Conservation (phyloP, 1,140 invertebrate species). For the Lepidurus couesii region DNA sequence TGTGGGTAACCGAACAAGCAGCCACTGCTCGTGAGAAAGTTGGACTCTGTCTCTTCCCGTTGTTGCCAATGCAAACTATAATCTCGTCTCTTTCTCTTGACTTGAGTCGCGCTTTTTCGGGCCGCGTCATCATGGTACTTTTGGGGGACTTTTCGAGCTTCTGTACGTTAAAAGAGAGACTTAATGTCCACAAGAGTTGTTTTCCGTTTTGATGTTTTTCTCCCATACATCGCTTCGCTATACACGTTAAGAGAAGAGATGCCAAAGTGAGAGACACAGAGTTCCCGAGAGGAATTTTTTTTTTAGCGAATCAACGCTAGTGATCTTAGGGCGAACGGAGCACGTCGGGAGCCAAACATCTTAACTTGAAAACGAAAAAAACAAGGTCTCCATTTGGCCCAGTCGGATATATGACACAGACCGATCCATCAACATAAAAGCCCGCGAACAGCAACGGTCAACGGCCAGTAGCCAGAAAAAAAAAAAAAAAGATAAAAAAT, state of each 20-base stretch:
- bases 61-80: not conserved
- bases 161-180: not conserved
- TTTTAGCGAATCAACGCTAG: not conserved
- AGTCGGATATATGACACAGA: not conserved
- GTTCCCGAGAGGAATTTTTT: not conserved
- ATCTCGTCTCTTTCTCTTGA: not conserved
- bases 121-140: not conserved
- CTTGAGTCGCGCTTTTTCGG: constrained; percentile 14
- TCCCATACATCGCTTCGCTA: too few species aligned
- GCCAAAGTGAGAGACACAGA: not conserved
- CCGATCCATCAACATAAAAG: constrained; percentile 25
- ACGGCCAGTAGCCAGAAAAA: not conserved
- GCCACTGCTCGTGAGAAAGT: constrained; percentile 2
- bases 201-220: too few species aligned
- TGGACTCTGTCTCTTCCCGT: constrained; percentile 12
- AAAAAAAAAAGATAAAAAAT: not conserved
- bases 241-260: too few species aligned
- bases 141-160: not conserved
- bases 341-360: too few species aligned
- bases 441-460: not conserved
- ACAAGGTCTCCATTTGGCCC: not conserved
- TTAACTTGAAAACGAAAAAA: not conserved
- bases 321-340: not conserved
- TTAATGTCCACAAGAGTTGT: too few species aligned
- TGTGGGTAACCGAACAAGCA: constrained; percentile 11